Base-by-base conservation (phyloP, 2,888 invertebrate genomes). In the Sphaerophoria taeniata region DNA sequence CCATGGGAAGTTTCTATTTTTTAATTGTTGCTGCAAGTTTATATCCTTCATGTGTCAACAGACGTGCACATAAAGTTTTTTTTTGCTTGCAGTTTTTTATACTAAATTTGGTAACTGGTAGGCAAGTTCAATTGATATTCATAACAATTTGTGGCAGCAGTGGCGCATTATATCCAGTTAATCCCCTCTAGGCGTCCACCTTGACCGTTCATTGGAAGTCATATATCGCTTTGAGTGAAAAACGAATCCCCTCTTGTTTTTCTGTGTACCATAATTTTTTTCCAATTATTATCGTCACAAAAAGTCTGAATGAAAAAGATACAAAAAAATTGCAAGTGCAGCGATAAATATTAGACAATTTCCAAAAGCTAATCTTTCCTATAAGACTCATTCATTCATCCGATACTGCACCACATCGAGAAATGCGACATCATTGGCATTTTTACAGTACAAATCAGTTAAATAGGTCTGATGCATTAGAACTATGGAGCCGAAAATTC, bases 51-150 rank as follows among this genome's bases (percentile, higher is more conserved):
- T 69, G 14, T 70, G 63, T 72, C 72, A 73, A 24, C 24, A 58
- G 69, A 69, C 69, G 70, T 58, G 36, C 76, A 85, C 81, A 76
- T 73, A 63, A 60, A 72, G 36, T 51, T 70, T 58, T 74, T 39
- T 70, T 55, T 75, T 72, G 12, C 36, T 55, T 31, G 14, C 24
- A 24, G 24, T 24, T 24, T 24, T 24, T 24, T 24, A 24, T 24
- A 63, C 85, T 81, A 81, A 81, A 85, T 76, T 73, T 73, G 85
- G 85, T 60, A 85, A 72, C 81, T 72, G 36, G 61, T 76, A 76
- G 85, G 80, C 85, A 85, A 81, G 85, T 85, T 85, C 85, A 85
- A 69, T 81, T 85, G 76, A 81, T 81, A 85, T 85, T 85, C 81
- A 85, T 85, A 85, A 85, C 85, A 76, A 81, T 85, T 85, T 85